Evolutionary conservation across 1,140 invertebrate species (phyloP).

Genomic region (Danaus plexippus): DNA sequence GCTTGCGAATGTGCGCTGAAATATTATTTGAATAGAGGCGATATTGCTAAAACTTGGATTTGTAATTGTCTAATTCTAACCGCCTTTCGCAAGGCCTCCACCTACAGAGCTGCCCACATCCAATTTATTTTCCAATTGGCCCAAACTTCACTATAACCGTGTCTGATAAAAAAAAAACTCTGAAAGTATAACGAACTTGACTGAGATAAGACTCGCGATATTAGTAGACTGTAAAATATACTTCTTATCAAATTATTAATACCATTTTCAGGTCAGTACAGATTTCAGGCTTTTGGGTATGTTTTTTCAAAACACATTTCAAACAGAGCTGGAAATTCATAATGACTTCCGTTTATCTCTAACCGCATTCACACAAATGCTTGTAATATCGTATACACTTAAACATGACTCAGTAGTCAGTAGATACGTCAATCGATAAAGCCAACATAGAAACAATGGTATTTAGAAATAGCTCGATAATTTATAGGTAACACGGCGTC

Average conservation of each 20-base stretch:
- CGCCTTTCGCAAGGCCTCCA: slow-evolving; percentile 56
- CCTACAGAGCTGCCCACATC: slow-evolving; percentile 63
- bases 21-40: slow-evolving; percentile 35
- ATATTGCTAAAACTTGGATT: slow-evolving; percentile 26
- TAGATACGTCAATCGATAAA: slow-evolving; percentile 8
- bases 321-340: no score
- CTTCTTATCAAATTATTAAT: no score
- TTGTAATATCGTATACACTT: no score
- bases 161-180: not conserved
- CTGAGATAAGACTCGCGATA: no score
- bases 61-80: slow-evolving; percentile 48
- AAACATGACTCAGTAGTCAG: slow-evolving; percentile 15
- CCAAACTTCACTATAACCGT: slow-evolving; percentile 26
- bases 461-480: slow-evolving; percentile 5
- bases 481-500: slow-evolving; percentile 11
- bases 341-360: no score
- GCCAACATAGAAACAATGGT: slow-evolving; percentile 12
- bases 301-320: no score
- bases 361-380: no score
- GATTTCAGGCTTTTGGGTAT: no score
- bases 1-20: slow-evolving; percentile 41
- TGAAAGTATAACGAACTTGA: not conserved
- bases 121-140: slow-evolving; percentile 51
- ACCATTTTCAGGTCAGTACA: no score
- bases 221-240: no score